These are phyloP conservation scores for Apomyelois bistriatella DNA, from an alignment of 2,888 invertebrate genomes.

Conservation along the genomic window DNA sequence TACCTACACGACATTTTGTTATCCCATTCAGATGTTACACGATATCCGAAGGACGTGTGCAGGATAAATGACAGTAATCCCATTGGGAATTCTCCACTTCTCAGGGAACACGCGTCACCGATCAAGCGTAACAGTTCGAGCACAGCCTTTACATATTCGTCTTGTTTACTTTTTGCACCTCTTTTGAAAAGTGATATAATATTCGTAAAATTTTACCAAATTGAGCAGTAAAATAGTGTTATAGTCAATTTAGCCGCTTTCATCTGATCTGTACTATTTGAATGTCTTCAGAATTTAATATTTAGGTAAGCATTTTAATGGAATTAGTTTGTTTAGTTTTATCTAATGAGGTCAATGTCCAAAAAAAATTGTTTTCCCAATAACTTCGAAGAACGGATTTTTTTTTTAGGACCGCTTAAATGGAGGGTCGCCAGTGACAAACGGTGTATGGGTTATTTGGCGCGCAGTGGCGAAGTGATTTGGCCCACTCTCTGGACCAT, in stretches of 20 bases:
- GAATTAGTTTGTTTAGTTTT: too few relatives aligned
- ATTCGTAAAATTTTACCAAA: too few relatives aligned
- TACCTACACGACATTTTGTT: background rate
- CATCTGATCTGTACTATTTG: too few relatives aligned
- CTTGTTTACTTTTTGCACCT: background rate
- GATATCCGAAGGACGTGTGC: background rate
- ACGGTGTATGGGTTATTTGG: constrained; percentile 31
- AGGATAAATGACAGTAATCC: background rate
- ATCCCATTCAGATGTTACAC: background rate
- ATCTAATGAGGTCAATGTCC: too few relatives aligned
- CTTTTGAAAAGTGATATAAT: background rate
- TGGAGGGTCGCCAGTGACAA: background rate
- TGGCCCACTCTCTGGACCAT: constrained; percentile 44
- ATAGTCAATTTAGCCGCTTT: too few relatives aligned
- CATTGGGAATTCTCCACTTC: background rate
- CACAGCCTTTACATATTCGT: too few relatives aligned
- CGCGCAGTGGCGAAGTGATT: constrained; percentile 42
- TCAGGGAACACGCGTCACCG: background rate
- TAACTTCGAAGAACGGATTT: too few relatives aligned
- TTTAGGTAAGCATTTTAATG: too few relatives aligned
- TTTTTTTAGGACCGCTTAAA: background rate
- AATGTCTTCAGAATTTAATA: too few relatives aligned
- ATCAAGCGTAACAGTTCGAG: background rate
- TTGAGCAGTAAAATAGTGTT: too few relatives aligned
- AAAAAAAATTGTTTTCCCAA: too few relatives aligned